Conservation (phyloP, 2,797 vertebrate genomes). For the Lateolabrax maculatus region DNA sequence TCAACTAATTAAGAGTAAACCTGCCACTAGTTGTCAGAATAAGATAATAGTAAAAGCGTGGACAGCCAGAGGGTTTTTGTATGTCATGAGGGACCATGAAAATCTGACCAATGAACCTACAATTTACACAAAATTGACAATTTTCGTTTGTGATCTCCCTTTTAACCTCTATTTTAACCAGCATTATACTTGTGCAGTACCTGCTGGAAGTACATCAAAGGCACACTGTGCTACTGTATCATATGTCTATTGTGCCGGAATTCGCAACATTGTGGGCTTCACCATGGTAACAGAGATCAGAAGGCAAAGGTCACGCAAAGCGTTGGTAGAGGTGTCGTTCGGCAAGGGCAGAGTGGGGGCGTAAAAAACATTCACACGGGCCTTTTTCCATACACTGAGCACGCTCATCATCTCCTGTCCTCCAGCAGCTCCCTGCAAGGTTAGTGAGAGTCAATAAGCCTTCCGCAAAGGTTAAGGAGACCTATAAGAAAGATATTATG, state of each 20-base stretch:
- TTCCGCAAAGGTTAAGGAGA: slow-evolving; percentile 80
- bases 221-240: slow-evolving; percentile 24
- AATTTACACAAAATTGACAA: slow-evolving; percentile 9
- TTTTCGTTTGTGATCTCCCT: slow-evolving; percentile 15
- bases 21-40: slow-evolving; percentile 1
- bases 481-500: slow-evolving; percentile 76
- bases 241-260: slow-evolving; percentile 36
- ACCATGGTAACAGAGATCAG: slow-evolving; percentile 81
- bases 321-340: slow-evolving; percentile 64
- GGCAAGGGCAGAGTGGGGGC: slow-evolving; percentile 62
- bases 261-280: slow-evolving; percentile 62
- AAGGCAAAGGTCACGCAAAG: slow-evolving; percentile 77
- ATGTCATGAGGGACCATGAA: background rate
- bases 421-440: slow-evolving; percentile 76
- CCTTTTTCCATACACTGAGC: slow-evolving; percentile 72
- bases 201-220: slow-evolving; percentile 43
- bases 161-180: slow-evolving; percentile 35
- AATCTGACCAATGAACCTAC: background rate
- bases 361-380: slow-evolving; percentile 63
- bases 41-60: background rate
- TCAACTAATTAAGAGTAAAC: background rate
- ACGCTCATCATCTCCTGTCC: slow-evolving; percentile 78
- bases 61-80: background rate
- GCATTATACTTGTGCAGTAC: slow-evolving; percentile 8
- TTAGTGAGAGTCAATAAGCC: slow-evolving; percentile 79